Evolutionary conservation across 2,113 vertebrate genomes (phyloP), one percentile per base, ranked within the genome.

Genomic region (Dicentrarchus labrax): DNA sequence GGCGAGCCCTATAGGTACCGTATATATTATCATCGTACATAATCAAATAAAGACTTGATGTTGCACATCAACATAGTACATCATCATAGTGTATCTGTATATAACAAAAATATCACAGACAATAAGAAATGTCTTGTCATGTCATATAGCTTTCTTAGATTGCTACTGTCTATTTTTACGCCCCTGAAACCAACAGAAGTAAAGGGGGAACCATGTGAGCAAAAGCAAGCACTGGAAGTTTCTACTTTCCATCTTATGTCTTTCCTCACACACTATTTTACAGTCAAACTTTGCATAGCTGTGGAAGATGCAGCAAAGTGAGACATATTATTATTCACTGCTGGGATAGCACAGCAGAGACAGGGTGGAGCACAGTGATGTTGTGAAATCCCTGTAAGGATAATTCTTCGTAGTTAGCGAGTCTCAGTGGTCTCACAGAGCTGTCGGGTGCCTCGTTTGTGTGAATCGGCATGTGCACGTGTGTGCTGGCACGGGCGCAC

Each of bases 311-410:
- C 36, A 60, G 47, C 53, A 45, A 82, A 79, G 61, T 76, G 76
- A 70, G 72, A 71, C 36, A 7, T 66, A 38, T 83, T 70, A 74
- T 78, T 81, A 82, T 60, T 79, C 67, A 73, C 22, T 12, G 43
- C 17, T 56, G 45, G 41, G 77, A 79, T 5, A 76, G 39, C 36
- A 76, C 22, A 66, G 77, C 41, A 30, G 24, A 66, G 57, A 76
- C 4, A 1, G 66, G 75, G 47, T 48, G 61, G 48, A 72, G 75
- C 60, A 5, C 36, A 17, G 19, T n/a, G 62, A 78, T 36, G 17
- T 67, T 62, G 82, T 50, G 39, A 87, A 73, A 50, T 77, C 60
- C 72, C 59, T 72, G 47, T 30, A 56, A 90, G 65, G 57, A 83
- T 22, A 19, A 75, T 61, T 73, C 38, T 71, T 57, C 9, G 13